phyloP scores from a whole-genome alignment of 2,113 vertebrate species.

The Otocyon megalotis region DNA sequence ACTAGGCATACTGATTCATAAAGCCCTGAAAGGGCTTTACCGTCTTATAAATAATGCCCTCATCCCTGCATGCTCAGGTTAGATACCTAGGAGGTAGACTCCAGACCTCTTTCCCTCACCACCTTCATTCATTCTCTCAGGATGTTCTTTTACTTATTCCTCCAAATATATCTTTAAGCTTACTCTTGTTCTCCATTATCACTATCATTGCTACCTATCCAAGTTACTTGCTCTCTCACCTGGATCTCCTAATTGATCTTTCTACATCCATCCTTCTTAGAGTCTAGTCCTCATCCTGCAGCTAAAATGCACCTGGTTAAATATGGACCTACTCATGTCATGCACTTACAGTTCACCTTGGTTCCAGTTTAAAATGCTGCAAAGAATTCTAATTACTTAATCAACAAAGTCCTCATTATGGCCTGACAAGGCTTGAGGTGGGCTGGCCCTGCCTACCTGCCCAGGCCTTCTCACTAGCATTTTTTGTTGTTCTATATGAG shows the following conservation, averaged over 20 bases:
- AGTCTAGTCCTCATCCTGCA: background rate
- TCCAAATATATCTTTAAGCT: background rate
- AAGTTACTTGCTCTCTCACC: background rate
- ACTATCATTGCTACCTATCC: background rate
- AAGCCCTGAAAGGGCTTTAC: background rate
- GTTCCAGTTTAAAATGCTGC: background rate
- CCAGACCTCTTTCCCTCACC: background rate
- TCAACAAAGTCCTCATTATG: background rate
- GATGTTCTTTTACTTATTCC: background rate
- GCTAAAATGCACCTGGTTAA: background rate
- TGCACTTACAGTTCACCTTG: background rate
- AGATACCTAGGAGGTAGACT: background rate
- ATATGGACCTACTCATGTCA: background rate
- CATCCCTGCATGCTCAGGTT: background rate
- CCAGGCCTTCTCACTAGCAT: background rate
- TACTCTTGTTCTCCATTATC: background rate
- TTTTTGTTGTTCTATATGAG: background rate
- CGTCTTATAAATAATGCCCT: background rate
- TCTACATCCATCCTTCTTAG: background rate
- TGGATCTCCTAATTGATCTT: background rate
- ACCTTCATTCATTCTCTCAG: background rate
- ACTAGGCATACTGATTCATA: background rate
- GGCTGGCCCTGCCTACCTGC: background rate
- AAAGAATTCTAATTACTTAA: background rate
- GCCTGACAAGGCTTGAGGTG: background rate